Evolutionary conservation across 2,113 vertebrate species (phyloP).

Genomic region (Taxidea taxus): DNA sequence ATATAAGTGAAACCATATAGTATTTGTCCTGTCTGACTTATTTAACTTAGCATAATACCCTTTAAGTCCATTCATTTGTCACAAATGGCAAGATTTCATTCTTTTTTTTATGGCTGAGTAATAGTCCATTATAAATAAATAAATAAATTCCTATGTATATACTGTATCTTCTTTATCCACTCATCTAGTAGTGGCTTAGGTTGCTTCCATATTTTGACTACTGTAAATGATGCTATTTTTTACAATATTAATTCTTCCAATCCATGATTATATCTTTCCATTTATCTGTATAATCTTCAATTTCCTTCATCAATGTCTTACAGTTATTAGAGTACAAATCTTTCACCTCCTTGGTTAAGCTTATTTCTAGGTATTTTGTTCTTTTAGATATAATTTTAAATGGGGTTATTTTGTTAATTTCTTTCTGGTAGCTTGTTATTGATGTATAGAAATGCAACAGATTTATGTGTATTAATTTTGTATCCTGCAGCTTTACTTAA

Average conservation of each 20-base stretch:
- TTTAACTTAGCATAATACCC: not conserved
- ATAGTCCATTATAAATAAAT: not conserved
- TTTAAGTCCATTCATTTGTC: not conserved
- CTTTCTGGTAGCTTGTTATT: not conserved
- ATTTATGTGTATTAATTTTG: not conserved
- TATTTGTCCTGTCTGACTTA: not conserved
- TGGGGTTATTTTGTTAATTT: not conserved
- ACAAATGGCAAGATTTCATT: not conserved
- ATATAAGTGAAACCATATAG: not conserved
- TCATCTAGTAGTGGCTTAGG: not conserved
- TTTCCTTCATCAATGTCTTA: not conserved
- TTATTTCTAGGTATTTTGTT: not conserved
- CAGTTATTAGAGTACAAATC: not conserved
- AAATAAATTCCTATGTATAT: not conserved
- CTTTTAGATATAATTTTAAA: not conserved
- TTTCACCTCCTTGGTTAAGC: not conserved
- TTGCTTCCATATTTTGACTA: not conserved
- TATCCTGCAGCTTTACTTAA: not conserved
- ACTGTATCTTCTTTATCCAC: not conserved
- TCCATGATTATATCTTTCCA: not conserved
- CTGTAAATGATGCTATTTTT: not conserved
- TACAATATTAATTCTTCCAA: not conserved
- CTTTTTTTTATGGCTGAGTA: not conserved
- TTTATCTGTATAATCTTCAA: not conserved
- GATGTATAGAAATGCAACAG: not conserved